Evolutionary conservation across 37 sponge, comb jelly and placozoan genomes (phyloP).

Genomic region (Tethya wilhelma): DNA sequence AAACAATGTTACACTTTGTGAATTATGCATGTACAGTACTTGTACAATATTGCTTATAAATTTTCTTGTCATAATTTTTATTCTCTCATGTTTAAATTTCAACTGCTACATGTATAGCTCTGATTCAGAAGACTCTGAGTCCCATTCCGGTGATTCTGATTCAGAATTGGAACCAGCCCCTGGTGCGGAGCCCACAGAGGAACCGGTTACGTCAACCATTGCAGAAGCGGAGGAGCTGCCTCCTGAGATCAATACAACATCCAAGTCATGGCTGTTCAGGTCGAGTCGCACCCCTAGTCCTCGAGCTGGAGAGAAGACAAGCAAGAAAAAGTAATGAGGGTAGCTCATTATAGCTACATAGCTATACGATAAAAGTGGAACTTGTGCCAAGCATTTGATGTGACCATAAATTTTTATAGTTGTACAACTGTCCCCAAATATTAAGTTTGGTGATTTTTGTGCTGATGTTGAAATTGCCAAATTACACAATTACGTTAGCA

Average conservation of each 20-base stretch:
- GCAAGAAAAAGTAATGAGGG: not conserved
- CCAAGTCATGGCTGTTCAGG: constrained; percentile 65
- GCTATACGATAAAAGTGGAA: too few species aligned
- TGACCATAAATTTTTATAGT: not conserved
- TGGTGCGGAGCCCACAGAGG: too few species aligned
- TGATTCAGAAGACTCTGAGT: constrained; percentile 5
- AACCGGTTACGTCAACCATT: constrained; percentile 17
- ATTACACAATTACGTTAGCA: too few species aligned
- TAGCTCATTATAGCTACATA: not conserved
- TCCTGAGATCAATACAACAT: constrained; percentile 21
- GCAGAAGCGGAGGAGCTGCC: constrained; percentile 39
- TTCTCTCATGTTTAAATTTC: too few species aligned
- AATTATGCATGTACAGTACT: not conserved
- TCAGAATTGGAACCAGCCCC: constrained; percentile 3
- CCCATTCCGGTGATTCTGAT: constrained; percentile 5
- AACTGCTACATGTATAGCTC: constrained; percentile 1
- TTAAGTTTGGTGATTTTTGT: too few species aligned
- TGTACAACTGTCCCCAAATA: not conserved
- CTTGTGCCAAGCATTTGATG: too few species aligned
- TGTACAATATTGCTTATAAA: too few species aligned
- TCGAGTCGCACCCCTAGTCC: constrained; percentile 64
- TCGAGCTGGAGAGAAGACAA: not conserved
- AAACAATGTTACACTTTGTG: not conserved
- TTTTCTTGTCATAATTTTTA: too few species aligned
- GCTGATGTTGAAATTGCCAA: too few species aligned